These are phyloP conservation scores for Lytechinus pictus DNA, from an alignment of 35 echinoderm and acorn worm genomes.

Conservation along the genomic window DNA sequence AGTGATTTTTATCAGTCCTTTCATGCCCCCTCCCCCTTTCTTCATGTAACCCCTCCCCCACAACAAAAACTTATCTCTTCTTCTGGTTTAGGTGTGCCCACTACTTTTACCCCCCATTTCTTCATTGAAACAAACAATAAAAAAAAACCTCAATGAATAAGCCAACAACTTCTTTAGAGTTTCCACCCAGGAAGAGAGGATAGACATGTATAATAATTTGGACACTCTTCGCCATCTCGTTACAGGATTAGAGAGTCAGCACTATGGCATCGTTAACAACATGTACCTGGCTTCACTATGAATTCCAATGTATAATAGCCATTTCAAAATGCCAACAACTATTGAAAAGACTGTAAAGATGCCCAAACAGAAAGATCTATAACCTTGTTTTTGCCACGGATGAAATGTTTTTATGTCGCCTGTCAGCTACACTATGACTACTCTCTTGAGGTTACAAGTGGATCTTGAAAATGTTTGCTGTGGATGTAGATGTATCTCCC, in stretches of 20 bases:
- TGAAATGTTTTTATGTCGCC: background rate
- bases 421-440: background rate
- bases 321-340: background rate
- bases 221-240: background rate
- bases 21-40: too few relatives aligned
- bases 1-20: too few relatives aligned
- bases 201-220: background rate
- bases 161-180: background rate
- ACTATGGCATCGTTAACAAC: background rate
- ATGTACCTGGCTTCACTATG: background rate
- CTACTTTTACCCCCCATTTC: background rate
- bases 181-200: background rate
- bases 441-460: background rate
- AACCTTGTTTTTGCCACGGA: background rate
- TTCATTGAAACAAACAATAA: background rate
- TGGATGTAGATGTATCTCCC: background rate
- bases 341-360: background rate
- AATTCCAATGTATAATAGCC: background rate
- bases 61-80: too few relatives aligned
- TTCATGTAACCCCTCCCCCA: too few relatives aligned
- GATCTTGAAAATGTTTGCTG: background rate
- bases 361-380: background rate
- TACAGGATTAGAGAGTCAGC: background rate
- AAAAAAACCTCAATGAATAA: background rate
- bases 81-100: background rate